These are phyloP conservation scores for Pterocles gutturalis DNA, from an alignment of 2,113 vertebrate species.

Conservation along the genomic window DNA sequence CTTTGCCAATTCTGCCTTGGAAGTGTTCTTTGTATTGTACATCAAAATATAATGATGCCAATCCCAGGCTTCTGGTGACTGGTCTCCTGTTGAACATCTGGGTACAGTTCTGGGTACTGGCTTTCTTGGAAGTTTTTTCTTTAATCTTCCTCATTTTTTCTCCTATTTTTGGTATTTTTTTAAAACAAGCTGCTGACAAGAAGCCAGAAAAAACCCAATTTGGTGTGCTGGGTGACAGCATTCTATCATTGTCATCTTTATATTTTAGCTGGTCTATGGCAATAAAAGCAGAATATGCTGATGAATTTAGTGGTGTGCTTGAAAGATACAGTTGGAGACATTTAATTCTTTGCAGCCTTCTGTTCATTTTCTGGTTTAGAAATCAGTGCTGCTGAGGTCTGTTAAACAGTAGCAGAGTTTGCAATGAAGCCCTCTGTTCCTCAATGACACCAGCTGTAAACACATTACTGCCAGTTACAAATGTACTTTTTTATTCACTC, in stretches of 20 bases:
- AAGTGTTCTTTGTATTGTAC: neutral
- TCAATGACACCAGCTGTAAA: neutral
- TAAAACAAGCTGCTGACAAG: neutral
- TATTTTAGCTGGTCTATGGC: neutral
- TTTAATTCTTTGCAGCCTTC: neutral
- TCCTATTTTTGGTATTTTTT: neutral
- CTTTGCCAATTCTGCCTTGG: neutral
- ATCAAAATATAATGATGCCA: neutral
- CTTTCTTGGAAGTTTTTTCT: neutral
- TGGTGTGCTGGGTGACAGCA: neutral
- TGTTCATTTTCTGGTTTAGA: constrained; percentile 5
- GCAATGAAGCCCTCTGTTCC: neutral
- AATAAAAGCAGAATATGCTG: neutral
- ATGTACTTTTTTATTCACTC: neutral
- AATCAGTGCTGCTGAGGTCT: neutral
- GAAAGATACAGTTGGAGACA: neutral
- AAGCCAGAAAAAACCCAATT: neutral
- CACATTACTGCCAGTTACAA: neutral
- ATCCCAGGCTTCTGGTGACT: neutral
- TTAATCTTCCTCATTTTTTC: neutral
- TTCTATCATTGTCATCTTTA: neutral
- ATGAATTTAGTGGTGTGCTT: neutral
- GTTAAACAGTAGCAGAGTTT: neutral
- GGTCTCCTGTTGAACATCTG: neutral
- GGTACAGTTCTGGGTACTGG: neutral